Base-by-base conservation (phyloP, 2,113 vertebrate species). In the Marcusenius ussheri region DNA sequence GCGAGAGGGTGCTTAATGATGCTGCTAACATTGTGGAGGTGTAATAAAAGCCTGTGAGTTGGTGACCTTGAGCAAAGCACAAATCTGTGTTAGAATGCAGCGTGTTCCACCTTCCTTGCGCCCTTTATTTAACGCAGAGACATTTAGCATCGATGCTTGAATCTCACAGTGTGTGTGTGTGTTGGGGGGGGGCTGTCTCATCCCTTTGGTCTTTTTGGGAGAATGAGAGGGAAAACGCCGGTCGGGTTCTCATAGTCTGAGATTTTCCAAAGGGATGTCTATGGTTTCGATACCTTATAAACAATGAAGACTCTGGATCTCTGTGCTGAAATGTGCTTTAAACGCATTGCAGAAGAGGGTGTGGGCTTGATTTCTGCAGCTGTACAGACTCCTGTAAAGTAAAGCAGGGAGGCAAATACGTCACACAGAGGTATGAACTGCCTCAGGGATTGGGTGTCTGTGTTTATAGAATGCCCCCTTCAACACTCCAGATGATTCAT, bases 1-100 rank as follows among this genome's bases (percentile, higher is more conserved):
- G 47, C 74, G 80, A 85, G 89, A 90, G 66, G 83, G 87, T 89
- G 89, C 90, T 92, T 90, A 91, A 91, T 86, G 90, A 91, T 88
- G 77, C 74, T 90, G 90, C 90, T 92, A 91, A 93, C 91, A 91
- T 91, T 91, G 91, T 88, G 91, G 83, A 89, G 89, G 91, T 90
- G 89, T 88, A 90, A 90, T 88, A 89, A 90, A 89, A 90, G 88
- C 91, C 83, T 84, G 80, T 6, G 83, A 83, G 70, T 66, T 80
- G 83, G 45, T 90, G 91, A 91, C 89, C 51, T 87, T 88, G 53
- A 91, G 15, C 1, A 31, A 50, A 47, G 70, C 27, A 56, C 21
- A 35, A 27, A 24, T 27, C 46, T 62, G 70, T 50, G 88, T 88
- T 90, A 53, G 74, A 66, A 88, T 88, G 87, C 70, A 46, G 45